Conservation (phyloP, 1,140 invertebrate genomes). For the Solenopsis fugax region DNA sequence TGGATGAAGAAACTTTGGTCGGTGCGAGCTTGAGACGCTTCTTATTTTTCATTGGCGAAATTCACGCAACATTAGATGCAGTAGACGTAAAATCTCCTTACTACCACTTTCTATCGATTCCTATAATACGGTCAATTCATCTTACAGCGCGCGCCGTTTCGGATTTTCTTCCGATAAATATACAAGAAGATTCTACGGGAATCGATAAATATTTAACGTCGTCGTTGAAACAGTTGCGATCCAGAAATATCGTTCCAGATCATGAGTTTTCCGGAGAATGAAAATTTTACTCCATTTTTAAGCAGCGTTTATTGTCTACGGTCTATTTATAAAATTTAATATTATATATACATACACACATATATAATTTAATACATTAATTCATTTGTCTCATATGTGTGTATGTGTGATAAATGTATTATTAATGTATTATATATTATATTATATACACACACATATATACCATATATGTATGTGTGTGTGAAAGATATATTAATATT, state of each 20-base stretch:
- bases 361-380: no score
- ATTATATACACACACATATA: no score
- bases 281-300: not conserved
- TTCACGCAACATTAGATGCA: conserved; percentile 51
- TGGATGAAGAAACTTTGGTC: conserved; percentile 8
- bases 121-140: conserved; percentile 50
- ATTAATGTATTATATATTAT: no score
- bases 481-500: not conserved
- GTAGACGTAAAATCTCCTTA: not conserved
- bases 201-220: conserved; percentile 69
- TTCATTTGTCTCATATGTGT: no score
- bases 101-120: conserved; percentile 25
- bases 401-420: no score
- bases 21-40: not conserved
- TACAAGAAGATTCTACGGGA: conserved; percentile 26
- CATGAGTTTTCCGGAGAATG: not conserved
- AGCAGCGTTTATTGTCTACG: not conserved
- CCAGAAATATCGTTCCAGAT: conserved; percentile 5
- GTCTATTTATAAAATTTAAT: not conserved
- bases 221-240: conserved; percentile 1
- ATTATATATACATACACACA: no score
- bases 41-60: not conserved
- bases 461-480: no score
- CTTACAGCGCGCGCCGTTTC: not conserved
- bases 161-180: conserved; percentile 47